Evolutionary conservation across 2,113 vertebrate species (phyloP), one percentile per base, ranked within the genome.

Genomic region (Heloderma charlesbogerti): DNA sequence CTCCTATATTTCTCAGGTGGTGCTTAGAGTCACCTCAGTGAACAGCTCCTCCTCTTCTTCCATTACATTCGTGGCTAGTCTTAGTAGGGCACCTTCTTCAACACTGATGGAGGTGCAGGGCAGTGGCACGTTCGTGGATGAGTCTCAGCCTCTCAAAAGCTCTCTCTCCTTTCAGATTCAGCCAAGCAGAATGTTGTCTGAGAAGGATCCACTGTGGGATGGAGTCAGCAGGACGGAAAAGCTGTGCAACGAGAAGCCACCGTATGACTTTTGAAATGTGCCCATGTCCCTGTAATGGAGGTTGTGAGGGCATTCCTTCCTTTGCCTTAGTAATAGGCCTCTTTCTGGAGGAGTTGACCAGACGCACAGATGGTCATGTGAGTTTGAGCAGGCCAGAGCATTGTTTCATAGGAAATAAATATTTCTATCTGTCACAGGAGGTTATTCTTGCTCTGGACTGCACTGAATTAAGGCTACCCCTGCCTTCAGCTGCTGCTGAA

Each of bases 111-210:
- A 51, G 48, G 48, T 8, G 27, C 22, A 67, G 27, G 20, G 22
- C 25, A 6, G 25, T 4, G 7, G 27, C 63, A 67, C 22, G 3
- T 54, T 54, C 6, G 6, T 12, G 7, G 10, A 67, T 4, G 10
- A 27, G 22, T 72, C 60, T 89, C 1, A 67, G 5, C 25, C 3
- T 0, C 71, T 90, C 82, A 78, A 84, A 84, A 87, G 31, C 16
- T 87, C 0, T 84, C 89, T 9, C 89, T 31, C 95, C 86, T 94
- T 94, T 57, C 86, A 97, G 97, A 92, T 97, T 91, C 95, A 93
- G 54, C 91, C 88, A n/a, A 92, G 91, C 80, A 91, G 54, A 84
- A 92, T 13, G 0, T n/a, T 85, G 22, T 0, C 0, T 10, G 89
- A 63, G 85, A 93, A 94, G 60, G 75, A 95, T 40, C 34, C 25